Conservation (phyloP, 2,888 invertebrate species). For the Dinocampus coccinellae region DNA sequence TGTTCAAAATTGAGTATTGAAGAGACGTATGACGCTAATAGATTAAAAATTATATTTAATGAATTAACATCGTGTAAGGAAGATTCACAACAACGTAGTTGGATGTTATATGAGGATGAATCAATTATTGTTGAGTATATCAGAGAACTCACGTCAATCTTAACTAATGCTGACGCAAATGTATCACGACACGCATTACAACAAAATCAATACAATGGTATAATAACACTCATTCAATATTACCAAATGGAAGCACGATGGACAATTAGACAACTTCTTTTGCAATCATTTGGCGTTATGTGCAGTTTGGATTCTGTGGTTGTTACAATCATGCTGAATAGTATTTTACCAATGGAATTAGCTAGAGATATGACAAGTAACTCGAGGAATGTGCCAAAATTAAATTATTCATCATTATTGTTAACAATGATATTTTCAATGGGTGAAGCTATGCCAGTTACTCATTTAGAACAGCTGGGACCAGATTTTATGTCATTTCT, state of each 20-base stretch:
- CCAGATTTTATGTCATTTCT: slow-evolving; percentile 85
- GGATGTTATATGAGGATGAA: slow-evolving; percentile 96
- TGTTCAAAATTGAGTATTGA: slow-evolving; percentile 80
- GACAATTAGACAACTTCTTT: slow-evolving; percentile 84
- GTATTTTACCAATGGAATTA: slow-evolving; percentile 90
- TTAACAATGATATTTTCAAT: slow-evolving; percentile 91
- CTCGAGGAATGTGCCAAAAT: slow-evolving; percentile 81
- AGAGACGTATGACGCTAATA: slow-evolving; percentile 86
- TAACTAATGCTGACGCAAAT: slow-evolving; percentile 93
- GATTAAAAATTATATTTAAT: slow-evolving; percentile 85
- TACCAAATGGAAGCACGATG: slow-evolving; percentile 96
- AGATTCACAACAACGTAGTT: slow-evolving; percentile 94
- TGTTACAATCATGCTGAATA: slow-evolving; percentile 86
- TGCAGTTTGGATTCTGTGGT: slow-evolving; percentile 87
- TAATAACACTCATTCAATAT: slow-evolving; percentile 89
- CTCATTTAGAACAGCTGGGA: slow-evolving; percentile 91
- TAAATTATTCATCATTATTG: slow-evolving; percentile 86
- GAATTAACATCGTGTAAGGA: slow-evolving; percentile 91
- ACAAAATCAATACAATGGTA: slow-evolving; percentile 85
- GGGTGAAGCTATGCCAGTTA: slow-evolving; percentile 90
- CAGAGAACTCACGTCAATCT: slow-evolving; percentile 83
- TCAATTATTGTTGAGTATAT: slow-evolving; percentile 88
- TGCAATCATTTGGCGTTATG: slow-evolving; percentile 90
- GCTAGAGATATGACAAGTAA: slow-evolving; percentile 87
- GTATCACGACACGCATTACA: slow-evolving; percentile 88